Evolutionary conservation across 2,113 vertebrate species (phyloP).

Genomic region (Abramis brama): DNA sequence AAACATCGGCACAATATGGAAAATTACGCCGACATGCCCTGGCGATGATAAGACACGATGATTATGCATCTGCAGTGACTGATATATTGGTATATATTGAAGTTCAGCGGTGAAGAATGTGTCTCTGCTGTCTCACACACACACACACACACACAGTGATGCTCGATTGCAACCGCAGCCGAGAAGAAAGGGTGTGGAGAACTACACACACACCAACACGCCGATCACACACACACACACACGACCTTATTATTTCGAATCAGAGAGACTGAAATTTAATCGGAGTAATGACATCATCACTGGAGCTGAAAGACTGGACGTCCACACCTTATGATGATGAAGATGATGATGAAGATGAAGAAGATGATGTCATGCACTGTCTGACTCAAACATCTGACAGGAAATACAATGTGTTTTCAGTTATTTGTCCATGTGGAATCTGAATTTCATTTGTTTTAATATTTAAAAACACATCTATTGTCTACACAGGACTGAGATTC

Average conservation of each 20-base stretch:
- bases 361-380: constrained; percentile 8
- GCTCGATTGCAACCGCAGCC: neutral
- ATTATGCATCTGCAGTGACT: no score
- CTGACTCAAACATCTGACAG: constrained; percentile 8
- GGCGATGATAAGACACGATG: no score
- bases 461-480: neutral
- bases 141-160: neutral
- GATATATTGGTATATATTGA: no score
- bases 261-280: neutral
- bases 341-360: neutral
- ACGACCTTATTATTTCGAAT: neutral
- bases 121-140: neutral
- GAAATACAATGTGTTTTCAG: neutral
- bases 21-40: no score
- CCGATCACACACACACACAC: no score
- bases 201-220: neutral
- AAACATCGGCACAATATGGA: no score
- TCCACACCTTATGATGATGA: neutral
- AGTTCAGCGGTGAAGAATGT: neutral
- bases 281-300: neutral
- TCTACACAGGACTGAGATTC: neutral
- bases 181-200: neutral
- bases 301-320: neutral
- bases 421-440: neutral
- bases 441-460: neutral